phyloP scores from a whole-genome alignment of 1,140 invertebrate species.

The Brachionus koreanus region DNA sequence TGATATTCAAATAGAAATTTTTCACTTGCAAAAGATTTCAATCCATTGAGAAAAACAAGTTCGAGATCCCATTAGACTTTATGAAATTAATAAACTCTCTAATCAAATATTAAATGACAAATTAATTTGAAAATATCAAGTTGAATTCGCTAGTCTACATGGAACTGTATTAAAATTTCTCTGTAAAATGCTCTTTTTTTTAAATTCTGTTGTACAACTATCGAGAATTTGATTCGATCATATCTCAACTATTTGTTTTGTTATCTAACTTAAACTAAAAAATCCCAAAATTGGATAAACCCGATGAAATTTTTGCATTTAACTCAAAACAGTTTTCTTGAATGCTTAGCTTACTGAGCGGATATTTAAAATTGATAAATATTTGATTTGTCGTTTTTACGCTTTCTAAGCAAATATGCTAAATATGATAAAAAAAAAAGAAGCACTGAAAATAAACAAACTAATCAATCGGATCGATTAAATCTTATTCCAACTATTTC shows the following conservation, averaged over 20 bases:
- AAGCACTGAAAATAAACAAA: background rate
- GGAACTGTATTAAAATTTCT: background rate
- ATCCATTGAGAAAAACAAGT: background rate
- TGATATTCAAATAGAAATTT: conserved; percentile 5
- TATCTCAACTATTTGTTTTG: conserved; percentile 14
- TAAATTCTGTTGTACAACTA: background rate
- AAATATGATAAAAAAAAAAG: background rate
- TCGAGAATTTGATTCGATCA: background rate
- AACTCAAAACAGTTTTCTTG: background rate
- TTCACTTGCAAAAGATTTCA: background rate
- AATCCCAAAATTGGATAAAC: background rate
- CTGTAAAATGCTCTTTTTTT: background rate
- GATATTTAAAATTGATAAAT: conserved; percentile 36
- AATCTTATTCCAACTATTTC: background rate
- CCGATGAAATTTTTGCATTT: background rate
- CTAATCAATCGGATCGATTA: background rate
- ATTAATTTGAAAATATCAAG: conserved; percentile 33
- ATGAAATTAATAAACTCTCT: background rate
- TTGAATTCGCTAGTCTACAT: background rate
- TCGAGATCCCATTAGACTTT: background rate
- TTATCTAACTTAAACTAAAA: background rate
- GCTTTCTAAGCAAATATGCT: conserved; percentile 25
- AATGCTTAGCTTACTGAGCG: conserved; percentile 7
- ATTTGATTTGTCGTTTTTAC: conserved; percentile 34
- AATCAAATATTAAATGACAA: conserved; percentile 36